phyloP scores from a whole-genome alignment of 2,797 vertebrate genomes.

The Petrocephalus sullivani region DNA sequence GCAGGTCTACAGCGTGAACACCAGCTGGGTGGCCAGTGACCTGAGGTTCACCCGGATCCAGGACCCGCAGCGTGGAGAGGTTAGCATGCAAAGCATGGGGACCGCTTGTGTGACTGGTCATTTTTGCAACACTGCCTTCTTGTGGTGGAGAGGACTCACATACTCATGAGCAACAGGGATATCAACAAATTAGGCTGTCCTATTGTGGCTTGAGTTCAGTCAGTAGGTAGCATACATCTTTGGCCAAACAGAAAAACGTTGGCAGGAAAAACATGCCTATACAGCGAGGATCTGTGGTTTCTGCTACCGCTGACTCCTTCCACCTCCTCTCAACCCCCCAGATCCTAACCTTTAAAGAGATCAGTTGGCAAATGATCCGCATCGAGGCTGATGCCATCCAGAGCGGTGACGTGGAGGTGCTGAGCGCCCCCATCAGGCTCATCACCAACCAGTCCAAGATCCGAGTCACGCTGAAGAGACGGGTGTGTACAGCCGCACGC shows the following conservation, averaged over 20 bases:
- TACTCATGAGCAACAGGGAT: background rate
- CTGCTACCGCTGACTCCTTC: background rate
- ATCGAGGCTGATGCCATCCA: constrained; percentile 98
- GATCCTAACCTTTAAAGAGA: constrained; percentile 97
- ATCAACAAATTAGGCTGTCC: background rate
- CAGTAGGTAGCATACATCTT: background rate
- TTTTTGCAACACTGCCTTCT: background rate
- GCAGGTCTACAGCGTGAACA: constrained; percentile 94
- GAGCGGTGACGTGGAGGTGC: constrained; percentile 86
- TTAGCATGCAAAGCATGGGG: constrained; percentile 38
- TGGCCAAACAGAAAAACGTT: background rate
- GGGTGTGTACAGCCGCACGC: constrained; percentile 62
- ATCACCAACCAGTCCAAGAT: constrained; percentile 99
- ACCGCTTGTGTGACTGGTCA: background rate
- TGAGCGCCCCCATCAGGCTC: constrained; percentile 92
- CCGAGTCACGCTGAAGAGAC: constrained; percentile 91
- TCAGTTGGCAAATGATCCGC: constrained; percentile 99
- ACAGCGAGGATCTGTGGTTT: background rate
- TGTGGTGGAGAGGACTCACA: background rate
- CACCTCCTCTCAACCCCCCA: constrained; percentile 42
- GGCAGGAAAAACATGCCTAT: background rate
- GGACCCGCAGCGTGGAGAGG: constrained; percentile 88
- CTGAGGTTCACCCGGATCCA: constrained; percentile 88
- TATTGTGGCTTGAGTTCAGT: background rate
- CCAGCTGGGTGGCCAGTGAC: constrained; percentile 85